Evolutionary conservation across 1,140 invertebrate genomes (phyloP).

Genomic region (Sycobia sp.): DNA sequence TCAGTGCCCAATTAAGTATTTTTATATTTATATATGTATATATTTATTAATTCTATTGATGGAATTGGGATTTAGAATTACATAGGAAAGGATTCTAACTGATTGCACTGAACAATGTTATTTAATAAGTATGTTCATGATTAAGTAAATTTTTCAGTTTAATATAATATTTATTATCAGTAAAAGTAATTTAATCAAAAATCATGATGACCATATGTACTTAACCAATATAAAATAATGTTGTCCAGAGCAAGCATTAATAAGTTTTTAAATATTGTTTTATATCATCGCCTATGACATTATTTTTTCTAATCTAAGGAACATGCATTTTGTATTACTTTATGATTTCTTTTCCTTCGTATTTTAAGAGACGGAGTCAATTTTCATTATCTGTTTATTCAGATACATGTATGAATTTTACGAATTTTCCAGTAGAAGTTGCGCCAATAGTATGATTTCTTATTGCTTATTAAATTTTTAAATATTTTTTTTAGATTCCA

Average conservation of each 20-base stretch:
- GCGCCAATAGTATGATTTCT: background rate
- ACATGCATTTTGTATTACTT: slow-evolving; percentile 8
- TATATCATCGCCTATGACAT: no score
- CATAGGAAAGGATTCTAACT: background rate
- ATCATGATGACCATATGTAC: no score
- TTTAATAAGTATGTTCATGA: background rate
- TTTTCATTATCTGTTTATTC: background rate
- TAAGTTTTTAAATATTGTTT: no score
- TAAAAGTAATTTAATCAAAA: no score
- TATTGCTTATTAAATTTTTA: background rate
- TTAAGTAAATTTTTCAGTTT: no score
- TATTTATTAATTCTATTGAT: background rate
- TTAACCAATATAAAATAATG: no score
- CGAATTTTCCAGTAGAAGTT: background rate
- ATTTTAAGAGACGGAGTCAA: slow-evolving; percentile 23
- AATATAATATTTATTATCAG: no score
- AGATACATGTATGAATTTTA: background rate
- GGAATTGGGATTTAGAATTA: slow-evolving; percentile 6
- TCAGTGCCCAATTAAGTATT: slow-evolving; percentile 37
- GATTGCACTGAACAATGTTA: slow-evolving; percentile 12
- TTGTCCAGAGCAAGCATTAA: slow-evolving; percentile 24
- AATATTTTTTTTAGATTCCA: background rate
- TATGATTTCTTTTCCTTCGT: slow-evolving; percentile 3
- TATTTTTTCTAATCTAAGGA: no score
- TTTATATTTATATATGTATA: slow-evolving; percentile 7